Base-by-base conservation (phyloP, 37 sponge, comb jelly and placozoan species). In the Crambe crambe region DNA sequence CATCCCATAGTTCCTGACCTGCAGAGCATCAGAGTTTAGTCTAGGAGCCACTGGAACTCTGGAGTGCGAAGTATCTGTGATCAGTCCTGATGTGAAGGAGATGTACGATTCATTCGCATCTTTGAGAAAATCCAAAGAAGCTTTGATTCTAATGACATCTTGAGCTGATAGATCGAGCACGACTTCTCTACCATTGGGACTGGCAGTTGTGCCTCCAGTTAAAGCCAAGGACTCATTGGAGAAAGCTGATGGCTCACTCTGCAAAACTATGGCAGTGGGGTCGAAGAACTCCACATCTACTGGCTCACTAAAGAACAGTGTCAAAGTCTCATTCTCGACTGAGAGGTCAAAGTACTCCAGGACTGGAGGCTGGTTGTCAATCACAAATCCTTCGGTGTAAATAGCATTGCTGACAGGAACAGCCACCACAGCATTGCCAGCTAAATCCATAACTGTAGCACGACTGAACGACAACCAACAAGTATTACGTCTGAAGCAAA, bases 301-400 rank as follows among this genome's bases (percentile, higher is more conserved):
- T 43, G 97, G 97, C 54, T 96, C 93, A 79, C 39, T 86, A 74
- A 93, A 96, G 64, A 79, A 90, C 42, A 96, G 70, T 32, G 86
- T 87, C 35, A 96, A 30, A 3, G 83, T 85, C 15, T 68, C 83
- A 25, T 85, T 41, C 54, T 93, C 73, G n/a, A 96, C 57, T n/a
- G 97, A 96, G 26, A 96, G 27, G 68, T 93, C 90, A 64, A 93
- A 96, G 74, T 84, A 76, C 58, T 84, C 73, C 23, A 96, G 38
- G 6, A 77, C 65, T 44, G 93, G 94, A 68, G 78, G 66, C 32
- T 67, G 80, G 35, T 27, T 47, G 57, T 96, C 97, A 56, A 58
- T 41, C 26, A 96, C 56, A 75, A 93, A 96, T 1, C 6, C 39
- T 10, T 73, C 51, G 15, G 86, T 65, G 62, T 89, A 93, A 17